A percentile compares a stretch with the other conserved stretches of the same genome.
phyloP scores from a whole-genome alignment of 2,888 invertebrate species.

The Cephus rjabovi region DNA sequence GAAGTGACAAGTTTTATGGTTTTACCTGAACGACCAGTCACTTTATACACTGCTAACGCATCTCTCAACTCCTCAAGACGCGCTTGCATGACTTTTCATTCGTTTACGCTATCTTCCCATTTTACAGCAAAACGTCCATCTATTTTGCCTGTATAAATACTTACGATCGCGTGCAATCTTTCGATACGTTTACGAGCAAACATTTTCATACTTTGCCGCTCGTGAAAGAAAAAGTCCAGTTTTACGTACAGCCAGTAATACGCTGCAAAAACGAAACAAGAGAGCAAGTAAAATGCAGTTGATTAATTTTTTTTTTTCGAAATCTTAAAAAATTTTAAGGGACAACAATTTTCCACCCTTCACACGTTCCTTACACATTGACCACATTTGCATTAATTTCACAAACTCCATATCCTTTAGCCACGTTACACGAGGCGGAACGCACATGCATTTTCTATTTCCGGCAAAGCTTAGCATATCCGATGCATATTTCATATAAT shows the following conservation, averaged over 20 bases:
- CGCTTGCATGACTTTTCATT: not conserved
- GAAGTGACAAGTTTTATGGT: not conserved
- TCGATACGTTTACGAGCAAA: not conserved
- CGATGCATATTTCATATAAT: not conserved
- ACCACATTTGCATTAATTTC: too few species aligned
- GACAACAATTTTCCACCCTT: too few species aligned
- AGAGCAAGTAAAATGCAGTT: not conserved
- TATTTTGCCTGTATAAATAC: not conserved
- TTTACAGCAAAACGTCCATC: not conserved
- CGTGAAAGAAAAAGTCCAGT: not conserved
- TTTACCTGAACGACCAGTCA: not conserved
- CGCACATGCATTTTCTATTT: not conserved
- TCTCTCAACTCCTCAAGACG: not conserved
- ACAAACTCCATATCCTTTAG: not conserved
- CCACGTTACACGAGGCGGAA: too few species aligned
- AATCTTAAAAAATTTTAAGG: too few species aligned
- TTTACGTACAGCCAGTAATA: not conserved
- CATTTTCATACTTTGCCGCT: not conserved
- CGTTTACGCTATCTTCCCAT: not conserved
- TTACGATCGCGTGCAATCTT: not conserved
- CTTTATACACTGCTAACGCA: not conserved
- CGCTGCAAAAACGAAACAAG: not conserved
- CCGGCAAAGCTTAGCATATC: not conserved
- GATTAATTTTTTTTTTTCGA: too few species aligned
- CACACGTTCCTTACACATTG: too few species aligned